Conservation (phyloP, 2,113 vertebrate species). For the Lepus americanus region DNA sequence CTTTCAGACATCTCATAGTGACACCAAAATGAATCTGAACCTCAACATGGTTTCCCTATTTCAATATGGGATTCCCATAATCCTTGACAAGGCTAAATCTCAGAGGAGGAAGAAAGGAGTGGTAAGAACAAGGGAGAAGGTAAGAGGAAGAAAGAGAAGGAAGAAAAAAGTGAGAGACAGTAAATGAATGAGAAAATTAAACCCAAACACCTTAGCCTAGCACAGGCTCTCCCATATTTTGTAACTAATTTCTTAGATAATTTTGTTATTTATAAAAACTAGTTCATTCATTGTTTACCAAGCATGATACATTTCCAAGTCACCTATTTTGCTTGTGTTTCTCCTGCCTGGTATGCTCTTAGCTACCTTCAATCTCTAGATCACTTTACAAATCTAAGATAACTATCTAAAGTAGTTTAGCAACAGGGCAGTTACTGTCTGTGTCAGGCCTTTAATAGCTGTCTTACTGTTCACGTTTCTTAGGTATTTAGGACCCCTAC, state of each 20-base stretch:
- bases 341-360: not conserved
- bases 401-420: not conserved
- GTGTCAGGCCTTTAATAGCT: not conserved
- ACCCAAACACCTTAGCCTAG: not conserved
- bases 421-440: not conserved
- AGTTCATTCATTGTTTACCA: not conserved
- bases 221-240: not conserved
- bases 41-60: not conserved
- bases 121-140: no score
- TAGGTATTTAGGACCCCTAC: not conserved
- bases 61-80: not conserved
- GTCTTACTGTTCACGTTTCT: constrained; percentile 3
- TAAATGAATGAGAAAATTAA: not conserved
- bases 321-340: not conserved
- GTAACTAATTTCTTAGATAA: not conserved
- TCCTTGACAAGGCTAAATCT: not conserved
- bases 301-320: not conserved
- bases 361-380: not conserved
- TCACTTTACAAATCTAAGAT: not conserved
- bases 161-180: not conserved
- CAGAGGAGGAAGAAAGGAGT: not conserved
- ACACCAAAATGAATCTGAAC: not conserved
- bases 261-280: not conserved
- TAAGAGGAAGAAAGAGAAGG: not conserved
- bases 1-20: not conserved